These are phyloP conservation scores for Nanorana parkeri DNA, from an alignment of 2,113 vertebrate species.

Conservation along the genomic window DNA sequence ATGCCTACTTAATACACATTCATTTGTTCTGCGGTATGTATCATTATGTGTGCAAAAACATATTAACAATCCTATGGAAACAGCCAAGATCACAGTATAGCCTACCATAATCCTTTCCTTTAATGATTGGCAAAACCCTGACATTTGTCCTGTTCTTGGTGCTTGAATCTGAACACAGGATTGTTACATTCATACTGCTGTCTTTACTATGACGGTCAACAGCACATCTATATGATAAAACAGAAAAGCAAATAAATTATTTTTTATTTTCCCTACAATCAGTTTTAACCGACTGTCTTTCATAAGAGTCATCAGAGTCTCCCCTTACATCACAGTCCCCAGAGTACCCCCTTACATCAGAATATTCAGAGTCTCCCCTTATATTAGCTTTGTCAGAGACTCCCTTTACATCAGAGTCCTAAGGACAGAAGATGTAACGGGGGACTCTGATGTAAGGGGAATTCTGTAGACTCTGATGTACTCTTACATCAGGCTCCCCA, in stretches of 20 bases:
- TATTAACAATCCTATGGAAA: neutral
- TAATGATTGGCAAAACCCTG: conserved; percentile 92
- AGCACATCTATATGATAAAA: conserved; percentile 81
- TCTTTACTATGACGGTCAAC: conserved; percentile 87
- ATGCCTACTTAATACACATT: neutral
- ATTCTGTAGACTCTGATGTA: no score
- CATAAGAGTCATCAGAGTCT: no score
- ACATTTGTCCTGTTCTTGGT: conserved; percentile 89
- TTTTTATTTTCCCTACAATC: neutral
- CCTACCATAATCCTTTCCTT: conserved; percentile 97
- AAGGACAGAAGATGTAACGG: no score
- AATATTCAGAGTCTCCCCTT: no score
- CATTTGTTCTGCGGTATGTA: neutral
- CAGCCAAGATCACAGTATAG: conserved; percentile 47
- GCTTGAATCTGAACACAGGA: conserved; percentile 92
- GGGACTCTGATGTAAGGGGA: no score
- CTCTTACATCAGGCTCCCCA: no score
- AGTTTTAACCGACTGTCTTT: no score
- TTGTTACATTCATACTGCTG: conserved; percentile 85
- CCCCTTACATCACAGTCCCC: no score
- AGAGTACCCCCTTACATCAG: no score
- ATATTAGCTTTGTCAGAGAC: no score
- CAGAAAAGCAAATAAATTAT: neutral
- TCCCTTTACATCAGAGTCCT: no score
- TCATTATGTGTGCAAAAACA: neutral